Evolutionary conservation across 92 coral and sea anemone species (phyloP).

Genomic region (Siderastrea radians): DNA sequence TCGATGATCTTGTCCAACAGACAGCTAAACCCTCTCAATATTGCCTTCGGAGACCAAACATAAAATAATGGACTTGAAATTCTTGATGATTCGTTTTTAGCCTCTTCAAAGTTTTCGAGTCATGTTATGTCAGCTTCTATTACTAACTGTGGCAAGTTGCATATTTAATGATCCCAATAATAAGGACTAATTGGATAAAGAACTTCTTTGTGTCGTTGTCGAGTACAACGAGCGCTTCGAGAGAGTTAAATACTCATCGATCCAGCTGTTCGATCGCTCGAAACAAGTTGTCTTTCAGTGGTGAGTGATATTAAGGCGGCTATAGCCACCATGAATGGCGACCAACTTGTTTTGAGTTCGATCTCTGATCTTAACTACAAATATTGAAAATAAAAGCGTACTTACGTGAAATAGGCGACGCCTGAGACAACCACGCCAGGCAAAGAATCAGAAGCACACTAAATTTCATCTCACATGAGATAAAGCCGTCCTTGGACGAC

Average conservation of each 20-base stretch:
- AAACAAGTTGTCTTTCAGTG: slow-evolving; percentile 16
- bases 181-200: slow-evolving; percentile 50
- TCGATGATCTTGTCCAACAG: background rate
- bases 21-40: background rate
- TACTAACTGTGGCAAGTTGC: slow-evolving; percentile 32
- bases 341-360: slow-evolving; percentile 57
- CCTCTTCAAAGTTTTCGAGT: slow-evolving; percentile 11
- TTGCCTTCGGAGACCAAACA: background rate
- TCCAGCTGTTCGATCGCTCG: background rate
- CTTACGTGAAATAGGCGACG: slow-evolving; percentile 91
- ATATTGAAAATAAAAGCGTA: slow-evolving; percentile 51
- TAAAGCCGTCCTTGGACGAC: slow-evolving; percentile 61
- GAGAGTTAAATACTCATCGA: background rate
- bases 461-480: slow-evolving; percentile 90
- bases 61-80: background rate
- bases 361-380: slow-evolving; percentile 51
- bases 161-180: slow-evolving; percentile 52
- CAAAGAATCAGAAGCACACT: slow-evolving; percentile 75
- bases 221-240: background rate
- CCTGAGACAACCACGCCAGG: slow-evolving; percentile 87
- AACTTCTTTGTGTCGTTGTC: background rate
- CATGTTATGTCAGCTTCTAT: slow-evolving; percentile 35
- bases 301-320: background rate
- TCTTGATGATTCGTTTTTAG: background rate
- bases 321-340: slow-evolving; percentile 40